A percentile compares a stretch with the other conserved stretches of the same genome.
Conservation (phyloP, 2,888 invertebrate species). For the Leptothorax acervorum region DNA sequence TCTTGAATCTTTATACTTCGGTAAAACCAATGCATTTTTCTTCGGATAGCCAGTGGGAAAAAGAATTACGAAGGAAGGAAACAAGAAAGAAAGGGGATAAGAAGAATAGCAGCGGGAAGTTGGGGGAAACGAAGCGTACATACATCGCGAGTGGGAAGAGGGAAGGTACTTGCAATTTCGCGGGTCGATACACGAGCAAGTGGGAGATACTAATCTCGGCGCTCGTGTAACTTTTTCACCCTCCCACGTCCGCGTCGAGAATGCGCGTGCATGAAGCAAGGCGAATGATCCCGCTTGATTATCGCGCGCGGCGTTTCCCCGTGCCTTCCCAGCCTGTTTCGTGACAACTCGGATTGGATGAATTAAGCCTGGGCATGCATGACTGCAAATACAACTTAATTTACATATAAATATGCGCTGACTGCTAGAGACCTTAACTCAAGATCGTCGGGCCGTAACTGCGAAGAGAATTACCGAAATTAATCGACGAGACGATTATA, state of each 20-base stretch:
- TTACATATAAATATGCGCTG: conserved; percentile 40
- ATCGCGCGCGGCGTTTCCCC: conserved; percentile 42
- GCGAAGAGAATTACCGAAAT: not conserved
- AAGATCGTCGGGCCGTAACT: not conserved
- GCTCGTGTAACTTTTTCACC: conserved; percentile 64
- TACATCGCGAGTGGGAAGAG: conserved; percentile 37
- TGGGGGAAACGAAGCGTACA: conserved; percentile 53
- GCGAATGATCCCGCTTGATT: conserved; percentile 65
- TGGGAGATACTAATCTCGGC: conserved; percentile 72
- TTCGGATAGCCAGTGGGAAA: conserved; percentile 28
- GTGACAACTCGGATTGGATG: conserved; percentile 37
- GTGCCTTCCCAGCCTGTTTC: conserved; percentile 28
- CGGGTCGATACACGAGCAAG: conserved; percentile 67
- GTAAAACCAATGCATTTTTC: conserved; percentile 31
- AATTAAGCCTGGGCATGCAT: conserved; percentile 31
- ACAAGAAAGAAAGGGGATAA: conserved; percentile 44
- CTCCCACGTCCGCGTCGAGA: not conserved
- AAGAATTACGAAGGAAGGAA: conserved; percentile 35
- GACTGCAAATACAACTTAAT: conserved; percentile 48
- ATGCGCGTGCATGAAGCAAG: conserved; percentile 45
- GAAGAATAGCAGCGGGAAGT: conserved; percentile 49
- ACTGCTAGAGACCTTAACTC: not conserved
- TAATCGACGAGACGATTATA: not conserved
- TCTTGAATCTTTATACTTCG: conserved; percentile 33
- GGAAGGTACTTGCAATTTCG: conserved; percentile 58